Conservation (phyloP, 2,888 invertebrate genomes). For the Scelioninae gen. 2 region DNA sequence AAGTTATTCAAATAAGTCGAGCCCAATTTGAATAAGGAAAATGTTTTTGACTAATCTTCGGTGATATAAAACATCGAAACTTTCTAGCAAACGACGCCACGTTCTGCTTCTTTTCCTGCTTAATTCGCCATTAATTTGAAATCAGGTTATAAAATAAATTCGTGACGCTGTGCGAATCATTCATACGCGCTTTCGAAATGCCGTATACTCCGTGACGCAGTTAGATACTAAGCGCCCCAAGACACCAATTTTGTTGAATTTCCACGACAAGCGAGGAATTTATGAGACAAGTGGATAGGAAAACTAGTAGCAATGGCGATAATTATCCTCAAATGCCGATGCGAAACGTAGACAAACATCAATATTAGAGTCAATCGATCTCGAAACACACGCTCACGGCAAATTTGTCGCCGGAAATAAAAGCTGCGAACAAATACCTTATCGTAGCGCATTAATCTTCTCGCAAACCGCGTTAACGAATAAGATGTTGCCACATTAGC, state of each 20-base stretch:
- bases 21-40: slow-evolving; percentile 15
- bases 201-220: slow-evolving; percentile 24
- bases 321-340: slow-evolving; percentile 52
- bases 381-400: slow-evolving; percentile 15
- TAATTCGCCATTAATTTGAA: neutral
- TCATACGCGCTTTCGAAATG: slow-evolving; percentile 9
- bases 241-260: slow-evolving; percentile 53
- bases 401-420: slow-evolving; percentile 34
- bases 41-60: slow-evolving; percentile 19
- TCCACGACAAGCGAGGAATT: slow-evolving; percentile 52
- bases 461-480: slow-evolving; percentile 15
- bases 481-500: slow-evolving; percentile 16
- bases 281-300: slow-evolving; percentile 54
- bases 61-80: no score
- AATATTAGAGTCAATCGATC: slow-evolving; percentile 54
- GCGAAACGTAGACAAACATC: slow-evolving; percentile 57
- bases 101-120: no score
- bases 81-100: no score
- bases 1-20: slow-evolving; percentile 14
- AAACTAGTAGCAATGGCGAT: slow-evolving; percentile 45
- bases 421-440: slow-evolving; percentile 17
- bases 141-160: neutral
- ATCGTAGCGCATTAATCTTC: slow-evolving; percentile 30
- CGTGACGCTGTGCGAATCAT: neutral
- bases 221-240: slow-evolving; percentile 48